Percentiles rank a stretch among this genome's conserved stretches.
phyloP scores from a whole-genome alignment of 2,797 vertebrate species.

The Oreonectes daqikongensis region DNA sequence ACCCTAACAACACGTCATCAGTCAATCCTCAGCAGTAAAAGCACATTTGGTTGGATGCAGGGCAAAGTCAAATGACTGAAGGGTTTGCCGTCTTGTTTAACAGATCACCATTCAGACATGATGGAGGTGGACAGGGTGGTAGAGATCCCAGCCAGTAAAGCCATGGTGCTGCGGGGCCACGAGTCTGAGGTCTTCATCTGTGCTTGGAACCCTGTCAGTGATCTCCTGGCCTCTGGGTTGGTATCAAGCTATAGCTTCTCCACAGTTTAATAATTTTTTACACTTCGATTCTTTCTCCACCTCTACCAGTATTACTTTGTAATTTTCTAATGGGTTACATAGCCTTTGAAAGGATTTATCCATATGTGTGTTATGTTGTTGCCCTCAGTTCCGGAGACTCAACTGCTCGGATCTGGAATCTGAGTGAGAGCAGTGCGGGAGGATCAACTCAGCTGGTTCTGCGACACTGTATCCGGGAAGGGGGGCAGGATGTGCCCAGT shows the following conservation, averaged over 20 bases:
- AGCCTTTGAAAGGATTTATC: neutral
- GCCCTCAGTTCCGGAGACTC: conserved; percentile 91
- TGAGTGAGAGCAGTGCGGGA: conserved; percentile 92
- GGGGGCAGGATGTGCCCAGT: conserved; percentile 97
- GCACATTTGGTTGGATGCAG: too few species aligned
- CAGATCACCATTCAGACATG: conserved; percentile 96
- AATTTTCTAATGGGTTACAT: too few species aligned
- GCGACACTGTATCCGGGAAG: conserved; percentile 97
- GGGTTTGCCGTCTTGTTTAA: neutral
- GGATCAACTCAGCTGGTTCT: conserved; percentile 97
- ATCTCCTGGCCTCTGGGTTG: conserved; percentile 95
- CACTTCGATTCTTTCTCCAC: too few species aligned
- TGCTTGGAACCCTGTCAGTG: conserved; percentile 98
- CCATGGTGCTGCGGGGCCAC: conserved; percentile 95
- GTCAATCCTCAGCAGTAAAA: too few species aligned
- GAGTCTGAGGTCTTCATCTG: conserved; percentile 99
- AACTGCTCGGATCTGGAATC: conserved; percentile 98
- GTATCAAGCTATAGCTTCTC: conserved; percentile 58
- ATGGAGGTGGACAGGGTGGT: conserved; percentile 98
- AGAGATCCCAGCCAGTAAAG: conserved; percentile 97
- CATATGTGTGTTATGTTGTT: conserved; percentile 29
- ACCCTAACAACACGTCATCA: too few species aligned
- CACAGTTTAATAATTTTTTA: too few species aligned
- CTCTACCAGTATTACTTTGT: too few species aligned
- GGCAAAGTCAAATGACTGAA: neutral